Percentiles rank a stretch among this genome's conserved stretches.
phyloP scores from a whole-genome alignment of 2,113 vertebrate species.

The Mirounga angustirostris region DNA sequence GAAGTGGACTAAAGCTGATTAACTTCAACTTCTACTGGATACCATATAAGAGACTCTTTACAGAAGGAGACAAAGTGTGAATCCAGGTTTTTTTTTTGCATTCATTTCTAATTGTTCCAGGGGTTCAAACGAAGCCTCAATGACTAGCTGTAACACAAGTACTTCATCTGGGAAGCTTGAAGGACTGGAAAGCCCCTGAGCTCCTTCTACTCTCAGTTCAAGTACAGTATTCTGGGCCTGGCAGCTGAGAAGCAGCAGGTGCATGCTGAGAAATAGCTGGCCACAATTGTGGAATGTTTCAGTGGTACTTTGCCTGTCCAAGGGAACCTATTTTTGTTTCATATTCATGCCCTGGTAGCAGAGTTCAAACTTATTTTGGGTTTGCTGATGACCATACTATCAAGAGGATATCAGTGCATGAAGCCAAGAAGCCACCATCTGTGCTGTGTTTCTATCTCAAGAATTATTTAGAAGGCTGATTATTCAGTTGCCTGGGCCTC shows the following conservation, averaged over 20 bases:
- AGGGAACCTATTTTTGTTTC: constrained; percentile 72
- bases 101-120: constrained; percentile 48
- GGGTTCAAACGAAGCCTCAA: constrained; percentile 61
- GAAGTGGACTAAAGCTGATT: not conserved
- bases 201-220: constrained; percentile 76
- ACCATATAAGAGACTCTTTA: constrained; percentile 32
- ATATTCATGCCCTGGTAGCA: constrained; percentile 60
- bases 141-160: constrained; percentile 68
- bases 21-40: not conserved
- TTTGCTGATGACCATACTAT: constrained; percentile 66
- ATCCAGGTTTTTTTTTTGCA: constrained; percentile 34
- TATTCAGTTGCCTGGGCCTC: constrained; percentile 69
- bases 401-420: constrained; percentile 78
- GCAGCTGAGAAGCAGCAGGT: constrained; percentile 71
- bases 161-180: constrained; percentile 75
- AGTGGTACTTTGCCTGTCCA: constrained; percentile 58
- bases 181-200: constrained; percentile 66
- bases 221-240: constrained; percentile 80
- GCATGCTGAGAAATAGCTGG: constrained; percentile 23
- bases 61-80: not conserved
- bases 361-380: constrained; percentile 83
- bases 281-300: constrained; percentile 66
- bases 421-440: constrained; percentile 78
- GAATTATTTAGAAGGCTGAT: constrained; percentile 71
- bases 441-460: constrained; percentile 75